Evolutionary conservation across 23 tunicate species (phyloP).

Genomic region (Trididemnum clinides): DNA sequence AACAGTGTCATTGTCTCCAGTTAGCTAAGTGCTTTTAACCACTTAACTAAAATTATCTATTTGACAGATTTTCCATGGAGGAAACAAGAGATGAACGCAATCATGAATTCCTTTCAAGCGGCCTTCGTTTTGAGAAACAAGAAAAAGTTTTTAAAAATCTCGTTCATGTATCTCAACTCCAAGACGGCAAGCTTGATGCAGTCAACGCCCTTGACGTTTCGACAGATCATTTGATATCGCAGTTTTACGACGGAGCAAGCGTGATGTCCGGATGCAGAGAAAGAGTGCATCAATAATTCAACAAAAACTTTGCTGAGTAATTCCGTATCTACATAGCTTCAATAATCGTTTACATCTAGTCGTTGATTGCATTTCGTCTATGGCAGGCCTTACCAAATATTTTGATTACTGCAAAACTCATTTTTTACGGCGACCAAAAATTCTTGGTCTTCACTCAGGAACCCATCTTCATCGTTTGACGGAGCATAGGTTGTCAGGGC

Average conservation of each 20-base stretch:
- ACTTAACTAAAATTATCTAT: too few relatives aligned
- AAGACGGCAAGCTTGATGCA: background rate
- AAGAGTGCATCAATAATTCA: background rate
- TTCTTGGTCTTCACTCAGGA: background rate
- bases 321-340: too few relatives aligned
- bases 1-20: too few relatives aligned
- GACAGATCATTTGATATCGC: too few relatives aligned
- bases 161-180: too few relatives aligned
- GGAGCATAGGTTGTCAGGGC: background rate
- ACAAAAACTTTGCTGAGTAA: too few relatives aligned
- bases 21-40: too few relatives aligned
- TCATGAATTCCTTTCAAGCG: too few relatives aligned
- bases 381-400: background rate
- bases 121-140: background rate
- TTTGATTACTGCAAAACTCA: background rate
- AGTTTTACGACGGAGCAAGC: background rate
- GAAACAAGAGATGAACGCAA: too few relatives aligned
- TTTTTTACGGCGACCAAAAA: too few relatives aligned
- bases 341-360: background rate
- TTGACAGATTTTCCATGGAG: too few relatives aligned
- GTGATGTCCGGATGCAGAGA: background rate
- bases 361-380: background rate
- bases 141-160: background rate
- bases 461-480: background rate
- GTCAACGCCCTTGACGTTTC: background rate